phyloP scores from a whole-genome alignment of 2,888 invertebrate genomes.

The Dasypogon diadema region DNA sequence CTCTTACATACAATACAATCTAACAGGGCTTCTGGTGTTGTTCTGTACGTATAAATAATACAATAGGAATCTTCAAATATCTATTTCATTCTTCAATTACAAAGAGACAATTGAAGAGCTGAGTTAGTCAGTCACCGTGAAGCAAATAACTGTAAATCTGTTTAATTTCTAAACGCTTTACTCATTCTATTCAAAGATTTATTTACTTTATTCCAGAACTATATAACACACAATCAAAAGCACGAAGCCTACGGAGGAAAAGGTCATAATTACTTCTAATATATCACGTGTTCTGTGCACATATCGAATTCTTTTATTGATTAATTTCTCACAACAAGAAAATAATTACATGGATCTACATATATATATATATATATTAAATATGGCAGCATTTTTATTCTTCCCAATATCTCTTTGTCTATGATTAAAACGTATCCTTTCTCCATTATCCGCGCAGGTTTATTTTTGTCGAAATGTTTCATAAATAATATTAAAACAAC shows the following conservation, averaged over 20 bases:
- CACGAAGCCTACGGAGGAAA: background rate
- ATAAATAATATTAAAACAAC: conserved; percentile 17
- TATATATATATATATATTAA: conserved; percentile 25
- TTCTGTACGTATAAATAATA: too few species aligned
- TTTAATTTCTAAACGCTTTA: too few species aligned
- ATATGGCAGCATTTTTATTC: conserved; percentile 44
- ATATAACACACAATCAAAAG: background rate
- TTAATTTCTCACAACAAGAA: conserved; percentile 45
- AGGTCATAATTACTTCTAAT: background rate
- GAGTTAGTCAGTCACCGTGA: too few species aligned
- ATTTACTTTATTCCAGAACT: too few species aligned
- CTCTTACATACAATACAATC: too few species aligned
- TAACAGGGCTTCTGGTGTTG: too few species aligned
- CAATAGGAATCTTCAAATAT: too few species aligned
- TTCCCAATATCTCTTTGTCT: conserved; percentile 25
- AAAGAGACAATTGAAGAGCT: too few species aligned
- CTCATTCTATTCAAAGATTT: too few species aligned
- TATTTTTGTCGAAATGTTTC: background rate
- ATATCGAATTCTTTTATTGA: conserved; percentile 41
- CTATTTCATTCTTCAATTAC: too few species aligned
- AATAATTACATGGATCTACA: conserved; percentile 43
- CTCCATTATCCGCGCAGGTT: background rate
- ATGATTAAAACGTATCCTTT: background rate
- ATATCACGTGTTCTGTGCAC: conserved; percentile 25
- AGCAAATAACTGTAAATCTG: too few species aligned